Evolutionary conservation across 2,113 vertebrate species (phyloP).

Genomic region (Pedionomus torquatus): DNA sequence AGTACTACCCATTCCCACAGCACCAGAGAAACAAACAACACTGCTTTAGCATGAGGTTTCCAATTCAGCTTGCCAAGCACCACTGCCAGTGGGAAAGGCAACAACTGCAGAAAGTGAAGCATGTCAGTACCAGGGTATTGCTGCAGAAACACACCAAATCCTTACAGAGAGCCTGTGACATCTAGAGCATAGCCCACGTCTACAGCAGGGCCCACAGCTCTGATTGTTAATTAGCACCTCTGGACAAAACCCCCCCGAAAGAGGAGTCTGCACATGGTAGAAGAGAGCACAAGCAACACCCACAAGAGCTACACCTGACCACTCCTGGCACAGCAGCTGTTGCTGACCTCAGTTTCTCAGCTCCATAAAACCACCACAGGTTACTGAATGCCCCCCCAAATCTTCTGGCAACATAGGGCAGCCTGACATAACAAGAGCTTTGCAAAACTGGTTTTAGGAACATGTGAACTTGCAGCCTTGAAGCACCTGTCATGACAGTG

Average conservation of each 20-base stretch:
- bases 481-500: not conserved
- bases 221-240: not conserved
- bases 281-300: not conserved
- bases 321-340: not conserved
- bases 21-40: not conserved
- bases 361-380: not conserved
- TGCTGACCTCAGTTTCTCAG: not conserved
- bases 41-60: not conserved
- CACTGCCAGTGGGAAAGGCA: not conserved
- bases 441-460: not conserved
- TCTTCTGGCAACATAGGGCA: not conserved
- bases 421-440: not conserved
- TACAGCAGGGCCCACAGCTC: not conserved
- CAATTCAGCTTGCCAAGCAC: not conserved
- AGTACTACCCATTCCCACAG: not conserved
- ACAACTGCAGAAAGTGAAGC: not conserved
- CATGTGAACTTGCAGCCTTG: not conserved
- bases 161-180: not conserved
- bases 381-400: not conserved
- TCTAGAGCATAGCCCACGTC: accelerated
- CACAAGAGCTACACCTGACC: not conserved
- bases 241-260: accelerated
- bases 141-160: not conserved
- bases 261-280: not conserved
- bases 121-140: not conserved